A percentile compares a stretch with the other conserved stretches of the same genome.
Conservation (phyloP, 2,797 vertebrate species). For the Harpagifer antarcticus region DNA sequence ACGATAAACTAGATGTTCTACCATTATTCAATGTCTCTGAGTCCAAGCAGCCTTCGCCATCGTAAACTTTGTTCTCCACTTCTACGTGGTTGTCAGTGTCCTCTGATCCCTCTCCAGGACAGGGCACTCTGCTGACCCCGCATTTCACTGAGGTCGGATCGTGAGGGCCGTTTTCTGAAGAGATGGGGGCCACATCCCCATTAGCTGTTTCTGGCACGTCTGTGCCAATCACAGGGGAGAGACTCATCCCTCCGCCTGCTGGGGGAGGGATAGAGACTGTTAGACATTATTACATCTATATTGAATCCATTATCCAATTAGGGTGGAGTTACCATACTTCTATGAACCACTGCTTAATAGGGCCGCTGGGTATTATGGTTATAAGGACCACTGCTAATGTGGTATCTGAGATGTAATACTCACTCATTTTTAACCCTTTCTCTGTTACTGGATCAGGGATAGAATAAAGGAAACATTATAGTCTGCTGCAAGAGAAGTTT, state of each 20-base stretch:
- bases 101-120: constrained; percentile 51
- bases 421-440: too few species aligned
- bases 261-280: constrained; percentile 24
- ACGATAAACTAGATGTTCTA: constrained; percentile 57
- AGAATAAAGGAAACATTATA: too few species aligned
- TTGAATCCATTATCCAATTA: background rate
- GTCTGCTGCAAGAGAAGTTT: too few species aligned
- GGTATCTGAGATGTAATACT: background rate
- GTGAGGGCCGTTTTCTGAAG: constrained; percentile 71
- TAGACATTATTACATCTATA: background rate
- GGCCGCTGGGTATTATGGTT: background rate
- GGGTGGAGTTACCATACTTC: background rate
- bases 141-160: constrained; percentile 59
- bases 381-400: background rate
- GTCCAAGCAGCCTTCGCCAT: constrained; percentile 43
- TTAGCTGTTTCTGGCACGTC: constrained; percentile 83
- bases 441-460: too few species aligned
- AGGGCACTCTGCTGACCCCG: constrained; percentile 57
- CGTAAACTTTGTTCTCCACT: constrained; percentile 43
- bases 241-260: constrained; percentile 88
- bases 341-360: background rate
- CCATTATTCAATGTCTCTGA: constrained; percentile 49
- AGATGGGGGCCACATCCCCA: constrained; percentile 69
- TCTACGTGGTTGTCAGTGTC: constrained; percentile 53
- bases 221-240: constrained; percentile 84